phyloP scores from a whole-genome alignment of 2,888 invertebrate genomes.

The Orchesella flavescens region DNA sequence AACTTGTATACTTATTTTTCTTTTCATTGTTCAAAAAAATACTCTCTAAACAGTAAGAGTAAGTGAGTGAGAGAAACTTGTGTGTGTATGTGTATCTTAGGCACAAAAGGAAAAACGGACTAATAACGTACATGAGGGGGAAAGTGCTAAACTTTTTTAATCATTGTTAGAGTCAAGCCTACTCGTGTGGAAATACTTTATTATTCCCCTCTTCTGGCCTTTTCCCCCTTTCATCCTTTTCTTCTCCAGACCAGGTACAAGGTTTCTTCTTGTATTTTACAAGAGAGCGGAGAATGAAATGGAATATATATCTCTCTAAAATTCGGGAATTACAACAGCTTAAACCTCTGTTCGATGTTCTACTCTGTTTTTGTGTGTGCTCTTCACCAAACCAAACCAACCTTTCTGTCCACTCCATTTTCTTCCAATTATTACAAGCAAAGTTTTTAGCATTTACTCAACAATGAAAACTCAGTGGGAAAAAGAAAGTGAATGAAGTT shows the following conservation, averaged over 20 bases:
- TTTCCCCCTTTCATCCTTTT: neutral
- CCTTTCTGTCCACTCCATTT: slow-evolving; percentile 46
- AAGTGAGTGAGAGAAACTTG: slow-evolving; percentile 5
- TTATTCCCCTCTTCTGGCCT: slow-evolving; percentile 19
- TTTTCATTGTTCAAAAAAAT: neutral
- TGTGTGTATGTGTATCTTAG: neutral
- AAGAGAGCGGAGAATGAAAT: no score
- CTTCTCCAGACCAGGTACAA: neutral
- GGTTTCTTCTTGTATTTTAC: neutral
- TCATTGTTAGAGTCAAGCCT: slow-evolving; percentile 58
- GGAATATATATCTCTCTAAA: no score
- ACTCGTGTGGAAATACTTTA: slow-evolving; percentile 59
- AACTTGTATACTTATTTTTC: neutral
- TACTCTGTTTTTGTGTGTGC: no score
- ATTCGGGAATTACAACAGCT: no score
- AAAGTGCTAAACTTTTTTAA: slow-evolving; percentile 63
- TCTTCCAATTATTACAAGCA: slow-evolving; percentile 49
- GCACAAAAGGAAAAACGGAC: slow-evolving; percentile 4
- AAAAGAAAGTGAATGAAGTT: neutral
- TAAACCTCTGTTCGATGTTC: no score
- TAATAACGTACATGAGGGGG: slow-evolving; percentile 49
- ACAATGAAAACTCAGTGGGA: slow-evolving; percentile 45
- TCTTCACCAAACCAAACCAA: neutral
- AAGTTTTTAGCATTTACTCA: slow-evolving; percentile 53
- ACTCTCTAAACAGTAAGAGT: no score